These are phyloP conservation scores for Sylvicapra grimmia DNA, from an alignment of 2,113 vertebrate species.

Conservation along the genomic window DNA sequence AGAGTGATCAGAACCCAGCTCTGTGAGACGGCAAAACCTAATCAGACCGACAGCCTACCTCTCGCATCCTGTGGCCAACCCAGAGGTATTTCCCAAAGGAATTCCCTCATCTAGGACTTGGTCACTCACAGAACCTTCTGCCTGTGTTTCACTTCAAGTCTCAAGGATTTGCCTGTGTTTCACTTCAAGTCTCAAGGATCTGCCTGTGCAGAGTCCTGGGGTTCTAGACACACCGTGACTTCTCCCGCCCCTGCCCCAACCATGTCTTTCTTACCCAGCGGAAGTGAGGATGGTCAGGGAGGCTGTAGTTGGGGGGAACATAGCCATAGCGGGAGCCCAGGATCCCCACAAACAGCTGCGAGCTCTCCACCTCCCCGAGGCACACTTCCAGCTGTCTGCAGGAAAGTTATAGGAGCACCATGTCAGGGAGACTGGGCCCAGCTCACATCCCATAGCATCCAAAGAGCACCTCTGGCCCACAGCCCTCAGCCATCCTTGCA, in stretches of 20 bases:
- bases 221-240: neutral
- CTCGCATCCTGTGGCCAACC: neutral
- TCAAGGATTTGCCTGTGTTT: neutral
- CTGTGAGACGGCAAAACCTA: neutral
- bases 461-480: neutral
- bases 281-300: constrained; percentile 86
- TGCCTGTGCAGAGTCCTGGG: neutral
- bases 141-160: neutral
- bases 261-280: constrained; percentile 82
- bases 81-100: neutral
- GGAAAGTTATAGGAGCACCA: neutral
- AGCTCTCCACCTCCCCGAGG: constrained; percentile 86
- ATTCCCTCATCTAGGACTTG: neutral
- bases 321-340: constrained; percentile 89
- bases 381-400: constrained; percentile 83
- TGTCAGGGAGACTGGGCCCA: neutral
- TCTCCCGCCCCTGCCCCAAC: neutral
- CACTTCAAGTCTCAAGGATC: neutral
- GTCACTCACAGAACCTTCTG: neutral
- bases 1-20: neutral
- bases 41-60: neutral
- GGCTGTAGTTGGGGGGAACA: constrained; percentile 75
- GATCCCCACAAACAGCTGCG: constrained; percentile 87
- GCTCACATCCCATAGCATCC: neutral
- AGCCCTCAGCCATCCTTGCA: neutral